These are phyloP conservation scores for Daphoenositta chrysoptera DNA, from an alignment of 2,113 vertebrate genomes.

Conservation along the genomic window DNA sequence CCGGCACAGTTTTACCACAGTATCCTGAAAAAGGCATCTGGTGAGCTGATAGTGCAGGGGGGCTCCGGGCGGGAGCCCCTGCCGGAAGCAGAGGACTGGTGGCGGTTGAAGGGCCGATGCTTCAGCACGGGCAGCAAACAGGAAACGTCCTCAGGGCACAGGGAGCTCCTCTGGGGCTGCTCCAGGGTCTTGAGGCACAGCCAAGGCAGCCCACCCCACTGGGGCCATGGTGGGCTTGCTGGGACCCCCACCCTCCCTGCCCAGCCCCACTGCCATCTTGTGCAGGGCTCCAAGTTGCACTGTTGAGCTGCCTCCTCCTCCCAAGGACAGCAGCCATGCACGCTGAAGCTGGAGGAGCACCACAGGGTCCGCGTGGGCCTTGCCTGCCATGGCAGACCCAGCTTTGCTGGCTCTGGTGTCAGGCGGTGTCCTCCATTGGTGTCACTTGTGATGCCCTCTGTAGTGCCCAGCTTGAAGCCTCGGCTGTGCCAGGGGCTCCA, in stretches of 20 bases:
- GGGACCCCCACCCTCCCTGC: not conserved
- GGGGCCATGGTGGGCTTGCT: not conserved
- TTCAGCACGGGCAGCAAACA: conserved; percentile 68
- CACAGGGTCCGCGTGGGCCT: not conserved
- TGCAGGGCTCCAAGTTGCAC: not conserved
- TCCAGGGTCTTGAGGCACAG: not conserved
- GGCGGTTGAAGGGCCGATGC: conserved; percentile 77
- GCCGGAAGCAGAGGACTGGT: conserved; percentile 84
- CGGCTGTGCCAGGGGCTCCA: not conserved
- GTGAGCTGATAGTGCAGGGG: conserved; percentile 83
- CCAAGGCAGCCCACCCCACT: not conserved
- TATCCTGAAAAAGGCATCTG: conserved; percentile 91
- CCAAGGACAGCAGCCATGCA: not conserved
- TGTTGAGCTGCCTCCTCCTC: not conserved
- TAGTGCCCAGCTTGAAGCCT: not conserved
- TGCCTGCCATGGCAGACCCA: accelerated
- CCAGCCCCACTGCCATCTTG: not conserved
- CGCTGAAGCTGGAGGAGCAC: not conserved
- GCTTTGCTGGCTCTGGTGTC: not conserved
- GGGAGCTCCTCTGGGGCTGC: conserved; percentile 20
- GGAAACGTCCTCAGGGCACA: conserved; percentile 63
- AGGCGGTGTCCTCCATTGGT: no score
- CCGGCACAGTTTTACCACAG: conserved; percentile 91
- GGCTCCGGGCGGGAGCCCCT: conserved; percentile 73
- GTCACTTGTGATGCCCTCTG: accelerated